These are phyloP conservation scores for Dastarcus helophoroides DNA, from an alignment of 2,888 invertebrate species.

Conservation along the genomic window DNA sequence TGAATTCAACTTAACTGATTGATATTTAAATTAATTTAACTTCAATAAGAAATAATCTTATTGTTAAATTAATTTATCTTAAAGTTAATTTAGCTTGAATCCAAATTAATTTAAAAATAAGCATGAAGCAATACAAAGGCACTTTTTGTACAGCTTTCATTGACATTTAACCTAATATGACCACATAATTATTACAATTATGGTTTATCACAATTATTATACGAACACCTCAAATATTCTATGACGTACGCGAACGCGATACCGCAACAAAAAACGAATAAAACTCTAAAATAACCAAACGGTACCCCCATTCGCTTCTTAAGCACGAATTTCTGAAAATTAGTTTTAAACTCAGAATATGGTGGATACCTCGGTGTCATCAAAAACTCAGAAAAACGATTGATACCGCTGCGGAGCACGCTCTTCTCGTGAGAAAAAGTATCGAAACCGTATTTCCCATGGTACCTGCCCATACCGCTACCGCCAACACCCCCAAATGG, in stretches of 20 bases:
- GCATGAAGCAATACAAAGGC: too few relatives aligned
- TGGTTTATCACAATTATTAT: too few relatives aligned
- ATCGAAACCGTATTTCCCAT: slow-evolving; percentile 82
- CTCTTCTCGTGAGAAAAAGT: slow-evolving; percentile 90
- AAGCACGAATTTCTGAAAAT: slow-evolving; percentile 48
- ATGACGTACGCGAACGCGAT: slow-evolving; percentile 43
- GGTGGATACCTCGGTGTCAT: slow-evolving; percentile 71
- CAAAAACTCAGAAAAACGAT: slow-evolving; percentile 56
- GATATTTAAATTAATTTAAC: too few relatives aligned
- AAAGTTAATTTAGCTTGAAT: too few relatives aligned
- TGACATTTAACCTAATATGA: too few relatives aligned
- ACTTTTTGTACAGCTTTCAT: too few relatives aligned
- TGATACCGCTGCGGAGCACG: slow-evolving; percentile 55
- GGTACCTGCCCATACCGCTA: slow-evolving; percentile 91
- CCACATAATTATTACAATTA: too few relatives aligned
- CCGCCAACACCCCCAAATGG: slow-evolving; percentile 96
- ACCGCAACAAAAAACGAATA: slow-evolving; percentile 58
- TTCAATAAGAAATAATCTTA: too few relatives aligned
- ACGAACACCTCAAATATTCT: too few relatives aligned
- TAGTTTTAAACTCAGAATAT: slow-evolving; percentile 62
- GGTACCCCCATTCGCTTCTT: slow-evolving; percentile 53
- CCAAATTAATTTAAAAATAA: too few relatives aligned
- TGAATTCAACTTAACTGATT: too few relatives aligned
- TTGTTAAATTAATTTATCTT: too few relatives aligned
- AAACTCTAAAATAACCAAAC: slow-evolving; percentile 48